Base-by-base conservation (phyloP, 2,797 vertebrate species). In the Takifugu rubripes region DNA sequence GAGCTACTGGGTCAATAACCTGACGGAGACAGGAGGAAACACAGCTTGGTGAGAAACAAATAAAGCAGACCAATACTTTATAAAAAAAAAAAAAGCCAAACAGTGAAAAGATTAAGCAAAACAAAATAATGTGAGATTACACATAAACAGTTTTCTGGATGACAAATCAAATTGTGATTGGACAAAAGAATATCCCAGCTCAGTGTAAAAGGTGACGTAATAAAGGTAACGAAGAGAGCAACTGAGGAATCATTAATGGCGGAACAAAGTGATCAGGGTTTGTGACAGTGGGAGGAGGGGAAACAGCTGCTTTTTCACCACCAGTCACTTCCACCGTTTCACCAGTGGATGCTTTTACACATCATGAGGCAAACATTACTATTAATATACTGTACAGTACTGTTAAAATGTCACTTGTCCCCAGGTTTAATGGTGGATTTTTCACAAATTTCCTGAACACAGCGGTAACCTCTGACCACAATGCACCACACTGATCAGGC, bases 1-100 rank as follows among this genome's bases (percentile, higher is more conserved):
- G 95, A 50, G 97, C 96, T 62, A 98, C 83, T 0, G 97, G 97
- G 75, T 99, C 97, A 72, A 99, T 98, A 36, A 99, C 96, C 97
- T 99, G 62, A 44, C 21, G 66, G 29, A 77, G 6, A 78, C 1
- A 64, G 15, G 72, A 3, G 64, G 8, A 59, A 40, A 67, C 6
- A 56, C 29, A 48, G 2, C 65, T 7, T 33, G 31, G 55, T 79
- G 36, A 71, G 17, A 52, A 17, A 53, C 46, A 15, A 44, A 57
- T 48, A 2, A 2, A 9, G 26, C 2, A 53, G 44, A 21, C n/a
- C 17, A 6, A 10, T 17, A 11, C 16, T 0, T 3, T 3, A 21
- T 2, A n/a, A 15, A 2, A 21, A 26, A 0, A 25, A 40, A 17
- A 60, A 53, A 75, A 49, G 29, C 57, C 59, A 56, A 62, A 24